phyloP scores from a whole-genome alignment of 92 coral and sea anemone genomes.

The Paramuricea clavata region DNA sequence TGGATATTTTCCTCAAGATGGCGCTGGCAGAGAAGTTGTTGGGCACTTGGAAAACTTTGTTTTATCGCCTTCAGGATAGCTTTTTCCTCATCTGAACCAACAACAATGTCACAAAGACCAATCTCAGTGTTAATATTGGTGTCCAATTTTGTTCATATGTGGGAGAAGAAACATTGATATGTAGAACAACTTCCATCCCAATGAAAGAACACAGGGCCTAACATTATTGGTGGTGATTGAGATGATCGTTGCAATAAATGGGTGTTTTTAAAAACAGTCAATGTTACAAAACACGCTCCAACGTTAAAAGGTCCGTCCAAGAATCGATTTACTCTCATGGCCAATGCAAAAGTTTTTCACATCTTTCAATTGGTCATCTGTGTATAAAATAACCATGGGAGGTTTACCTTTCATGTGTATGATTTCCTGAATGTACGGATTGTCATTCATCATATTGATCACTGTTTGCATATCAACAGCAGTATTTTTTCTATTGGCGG shows the following conservation, averaged over 20 bases:
- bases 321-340: background rate
- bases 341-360: conserved; percentile 24
- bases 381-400: conserved; percentile 24
- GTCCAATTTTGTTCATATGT: conserved; percentile 35
- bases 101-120: conserved; percentile 10
- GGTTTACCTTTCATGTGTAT: conserved; percentile 23
- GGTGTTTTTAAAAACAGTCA: conserved; percentile 31
- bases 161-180: conserved; percentile 25
- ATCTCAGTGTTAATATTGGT: conserved; percentile 22
- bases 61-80: conserved; percentile 22
- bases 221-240: conserved; percentile 27
- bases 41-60: conserved; percentile 29
- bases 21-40: too few species aligned
- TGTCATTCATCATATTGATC: conserved; percentile 13
- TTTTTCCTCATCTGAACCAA: conserved; percentile 39
- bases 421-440: conserved; percentile 13
- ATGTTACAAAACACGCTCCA: conserved; percentile 41
- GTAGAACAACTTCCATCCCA: conserved; percentile 35
- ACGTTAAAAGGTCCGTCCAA: conserved; percentile 31
- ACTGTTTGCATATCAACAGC: conserved; percentile 8
- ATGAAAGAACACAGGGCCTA: conserved; percentile 28
- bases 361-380: conserved; percentile 16
- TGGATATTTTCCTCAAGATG: too few species aligned
- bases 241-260: conserved; percentile 13
- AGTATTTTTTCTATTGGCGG: conserved; percentile 5